These are phyloP conservation scores for Erebia ligea DNA, from an alignment of 2,888 invertebrate genomes.

Conservation along the genomic window DNA sequence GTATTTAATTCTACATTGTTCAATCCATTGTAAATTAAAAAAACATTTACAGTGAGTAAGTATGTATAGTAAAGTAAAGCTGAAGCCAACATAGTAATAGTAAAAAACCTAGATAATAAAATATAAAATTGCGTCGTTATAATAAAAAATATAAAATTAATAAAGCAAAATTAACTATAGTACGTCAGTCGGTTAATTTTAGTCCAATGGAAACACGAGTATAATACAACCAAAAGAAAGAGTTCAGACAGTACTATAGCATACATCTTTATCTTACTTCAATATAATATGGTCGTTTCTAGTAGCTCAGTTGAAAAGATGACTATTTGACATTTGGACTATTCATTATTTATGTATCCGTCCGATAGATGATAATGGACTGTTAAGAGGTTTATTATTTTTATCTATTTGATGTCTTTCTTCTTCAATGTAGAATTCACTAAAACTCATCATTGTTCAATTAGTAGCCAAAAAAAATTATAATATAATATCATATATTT, in stretches of 20 bases:
- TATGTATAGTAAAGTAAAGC: slow-evolving; percentile 62
- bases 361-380: background rate
- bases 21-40: slow-evolving; percentile 51
- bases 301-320: background rate
- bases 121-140: slow-evolving; percentile 41
- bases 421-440: background rate
- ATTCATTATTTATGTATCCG: background rate
- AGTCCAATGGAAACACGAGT: slow-evolving; percentile 53
- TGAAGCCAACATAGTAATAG: slow-evolving; percentile 55
- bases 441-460: too few species aligned
- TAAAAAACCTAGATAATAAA: slow-evolving; percentile 24
- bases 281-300: background rate
- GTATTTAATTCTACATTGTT: slow-evolving; percentile 40
- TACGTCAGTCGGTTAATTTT: slow-evolving; percentile 70
- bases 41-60: slow-evolving; percentile 41
- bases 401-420: background rate
- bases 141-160: slow-evolving; percentile 45
- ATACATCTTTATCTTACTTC: background rate
- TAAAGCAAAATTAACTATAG: slow-evolving; percentile 53
- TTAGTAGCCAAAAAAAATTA: too few species aligned
- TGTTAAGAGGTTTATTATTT: background rate
- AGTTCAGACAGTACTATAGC: background rate
- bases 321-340: background rate
- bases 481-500: too few species aligned
- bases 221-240: slow-evolving; percentile 33